Conservation (phyloP, 1,140 invertebrate genomes). For the Musca domestica region DNA sequence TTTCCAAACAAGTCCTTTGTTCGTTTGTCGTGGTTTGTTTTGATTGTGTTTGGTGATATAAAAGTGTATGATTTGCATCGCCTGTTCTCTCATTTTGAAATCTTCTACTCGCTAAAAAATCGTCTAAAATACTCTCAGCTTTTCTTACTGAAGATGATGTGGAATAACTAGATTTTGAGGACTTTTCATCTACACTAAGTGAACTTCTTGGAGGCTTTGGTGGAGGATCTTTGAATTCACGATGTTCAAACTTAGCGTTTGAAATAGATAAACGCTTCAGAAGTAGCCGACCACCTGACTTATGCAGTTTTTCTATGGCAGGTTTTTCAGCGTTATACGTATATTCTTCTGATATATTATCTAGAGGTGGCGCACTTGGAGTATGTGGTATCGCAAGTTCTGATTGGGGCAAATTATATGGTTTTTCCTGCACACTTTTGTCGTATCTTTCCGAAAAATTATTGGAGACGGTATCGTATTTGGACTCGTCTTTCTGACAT, state of each 20-base stretch:
- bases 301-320: conserved; percentile 2
- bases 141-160: conserved; percentile 43
- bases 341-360: conserved; percentile 37
- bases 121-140: conserved; percentile 44
- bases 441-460: not conserved
- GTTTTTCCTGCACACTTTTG: not conserved
- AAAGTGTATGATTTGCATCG: not conserved
- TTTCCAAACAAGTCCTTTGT: not conserved
- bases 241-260: conserved; percentile 36
- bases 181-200: conserved; percentile 36
- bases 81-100: conserved; percentile 24
- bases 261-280: conserved; percentile 40
- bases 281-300: conserved; percentile 35
- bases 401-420: not conserved
- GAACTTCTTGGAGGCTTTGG: conserved; percentile 45
- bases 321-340: too few relatives aligned
- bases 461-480: too few relatives aligned
- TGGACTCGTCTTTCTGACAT: too few relatives aligned
- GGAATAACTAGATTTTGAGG: conserved; percentile 32
- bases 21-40: not conserved
- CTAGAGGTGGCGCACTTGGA: conserved; percentile 29
- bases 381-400: not conserved
- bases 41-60: not conserved
- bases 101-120: conserved; percentile 40
- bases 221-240: conserved; percentile 33